A percentile compares a stretch with the other conserved stretches of the same genome.
phyloP scores from a whole-genome alignment of 2,113 vertebrate genomes.

The Grammomys surdaster region DNA sequence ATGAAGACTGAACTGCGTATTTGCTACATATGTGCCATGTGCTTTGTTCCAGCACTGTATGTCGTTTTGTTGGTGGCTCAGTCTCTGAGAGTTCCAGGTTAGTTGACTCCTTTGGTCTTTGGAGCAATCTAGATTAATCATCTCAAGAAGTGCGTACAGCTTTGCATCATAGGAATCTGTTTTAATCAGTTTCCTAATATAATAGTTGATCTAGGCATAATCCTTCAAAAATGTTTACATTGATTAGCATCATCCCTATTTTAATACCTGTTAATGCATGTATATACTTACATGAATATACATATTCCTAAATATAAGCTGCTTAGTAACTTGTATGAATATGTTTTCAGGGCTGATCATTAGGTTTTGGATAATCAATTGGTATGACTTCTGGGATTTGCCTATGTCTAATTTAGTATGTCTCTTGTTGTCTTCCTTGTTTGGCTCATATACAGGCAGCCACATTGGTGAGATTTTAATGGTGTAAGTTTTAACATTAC shows the following conservation, averaged over 20 bases:
- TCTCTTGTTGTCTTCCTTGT: background rate
- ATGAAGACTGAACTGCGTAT: too few relatives aligned
- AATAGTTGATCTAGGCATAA: background rate
- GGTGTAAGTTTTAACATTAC: background rate
- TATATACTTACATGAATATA: background rate
- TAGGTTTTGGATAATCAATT: background rate
- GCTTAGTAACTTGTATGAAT: background rate
- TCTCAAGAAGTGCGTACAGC: background rate
- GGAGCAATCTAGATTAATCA: background rate
- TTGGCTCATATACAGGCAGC: background rate
- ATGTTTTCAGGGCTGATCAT: background rate
- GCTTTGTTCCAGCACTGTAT: too few relatives aligned
- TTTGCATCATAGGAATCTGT: background rate
- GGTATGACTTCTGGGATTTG: background rate
- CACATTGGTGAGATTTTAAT: background rate
- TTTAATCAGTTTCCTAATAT: background rate
- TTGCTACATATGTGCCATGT: too few relatives aligned
- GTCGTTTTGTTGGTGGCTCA: too few relatives aligned
- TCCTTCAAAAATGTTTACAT: background rate
- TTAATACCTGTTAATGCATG: background rate
- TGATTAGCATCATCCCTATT: background rate
- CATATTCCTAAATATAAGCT: background rate
- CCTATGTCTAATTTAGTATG: background rate
- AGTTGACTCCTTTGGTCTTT: too few relatives aligned
- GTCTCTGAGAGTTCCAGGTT: too few relatives aligned